Conservation (phyloP, 1,140 invertebrate species). For the Monomorium pharaonis region DNA sequence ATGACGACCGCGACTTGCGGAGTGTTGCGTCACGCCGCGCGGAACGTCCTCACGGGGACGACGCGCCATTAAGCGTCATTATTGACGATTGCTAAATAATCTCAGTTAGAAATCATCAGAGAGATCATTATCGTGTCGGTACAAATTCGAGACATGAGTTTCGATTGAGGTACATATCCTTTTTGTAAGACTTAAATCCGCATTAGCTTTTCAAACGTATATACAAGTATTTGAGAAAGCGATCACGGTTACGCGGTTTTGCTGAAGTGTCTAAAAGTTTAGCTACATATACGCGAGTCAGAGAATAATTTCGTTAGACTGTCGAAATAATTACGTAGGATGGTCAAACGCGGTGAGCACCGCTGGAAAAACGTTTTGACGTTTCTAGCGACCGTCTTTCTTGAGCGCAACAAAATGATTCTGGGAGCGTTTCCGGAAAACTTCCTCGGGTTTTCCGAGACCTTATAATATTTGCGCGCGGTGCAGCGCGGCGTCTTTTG, state of each 20-base stretch:
- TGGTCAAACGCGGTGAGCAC: no score
- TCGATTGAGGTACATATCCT: neutral
- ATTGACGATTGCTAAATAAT: neutral
- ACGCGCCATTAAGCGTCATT: neutral
- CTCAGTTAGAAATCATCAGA: neutral
- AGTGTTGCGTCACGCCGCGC: neutral
- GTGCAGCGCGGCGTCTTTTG: neutral
- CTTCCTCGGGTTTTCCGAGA: neutral
- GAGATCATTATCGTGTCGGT: neutral
- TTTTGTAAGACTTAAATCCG: conserved; percentile 3
- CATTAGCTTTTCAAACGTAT: neutral
- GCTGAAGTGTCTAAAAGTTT: no score
- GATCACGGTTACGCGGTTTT: neutral
- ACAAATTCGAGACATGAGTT: neutral
- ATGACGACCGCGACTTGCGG: neutral
- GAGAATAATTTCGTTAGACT: no score
- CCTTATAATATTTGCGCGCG: neutral
- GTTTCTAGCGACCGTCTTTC: no score
- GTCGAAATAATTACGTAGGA: no score
- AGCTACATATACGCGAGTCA: no score
- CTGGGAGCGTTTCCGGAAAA: no score
- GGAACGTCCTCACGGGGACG: neutral
- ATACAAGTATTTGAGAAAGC: neutral
- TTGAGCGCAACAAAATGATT: no score
- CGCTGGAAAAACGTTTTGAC: no score